These are phyloP conservation scores for Zosterops pallidus DNA, from an alignment of 2,113 vertebrate species.

Conservation along the genomic window DNA sequence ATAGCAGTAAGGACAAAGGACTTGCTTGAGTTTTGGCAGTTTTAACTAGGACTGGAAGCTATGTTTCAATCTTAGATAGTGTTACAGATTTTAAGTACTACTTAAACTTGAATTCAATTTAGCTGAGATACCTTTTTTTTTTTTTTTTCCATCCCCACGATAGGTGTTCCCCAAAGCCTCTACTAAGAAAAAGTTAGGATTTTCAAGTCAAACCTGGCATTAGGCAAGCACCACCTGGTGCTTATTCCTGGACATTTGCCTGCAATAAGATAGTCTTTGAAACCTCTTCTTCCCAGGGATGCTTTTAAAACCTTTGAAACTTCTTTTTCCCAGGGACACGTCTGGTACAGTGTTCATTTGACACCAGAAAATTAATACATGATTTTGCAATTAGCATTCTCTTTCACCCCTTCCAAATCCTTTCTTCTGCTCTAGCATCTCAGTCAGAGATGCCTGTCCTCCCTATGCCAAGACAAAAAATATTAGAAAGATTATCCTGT, in stretches of 20 bases:
- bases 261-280: neutral
- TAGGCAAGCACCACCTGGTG: neutral
- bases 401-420: neutral
- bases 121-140: neutral
- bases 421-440: neutral
- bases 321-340: neutral
- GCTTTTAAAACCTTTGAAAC: neutral
- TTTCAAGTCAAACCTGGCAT: neutral
- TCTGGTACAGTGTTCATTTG: neutral
- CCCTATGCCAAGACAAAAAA: neutral
- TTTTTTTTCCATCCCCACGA: rapidly evolving
- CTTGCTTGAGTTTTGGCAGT: neutral
- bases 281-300: neutral
- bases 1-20: neutral
- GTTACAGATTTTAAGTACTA: neutral
- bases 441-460: neutral
- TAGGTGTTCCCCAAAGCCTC: neutral
- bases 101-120: neutral
- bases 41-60: neutral
- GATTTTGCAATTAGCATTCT: neutral
- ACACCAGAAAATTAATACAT: neutral
- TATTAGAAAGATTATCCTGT: neutral
- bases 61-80: neutral
- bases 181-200: neutral
- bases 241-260: neutral